Evolutionary conservation across 2,113 vertebrate species (phyloP).

Genomic region (Tretioscincus oriximinensis): DNA sequence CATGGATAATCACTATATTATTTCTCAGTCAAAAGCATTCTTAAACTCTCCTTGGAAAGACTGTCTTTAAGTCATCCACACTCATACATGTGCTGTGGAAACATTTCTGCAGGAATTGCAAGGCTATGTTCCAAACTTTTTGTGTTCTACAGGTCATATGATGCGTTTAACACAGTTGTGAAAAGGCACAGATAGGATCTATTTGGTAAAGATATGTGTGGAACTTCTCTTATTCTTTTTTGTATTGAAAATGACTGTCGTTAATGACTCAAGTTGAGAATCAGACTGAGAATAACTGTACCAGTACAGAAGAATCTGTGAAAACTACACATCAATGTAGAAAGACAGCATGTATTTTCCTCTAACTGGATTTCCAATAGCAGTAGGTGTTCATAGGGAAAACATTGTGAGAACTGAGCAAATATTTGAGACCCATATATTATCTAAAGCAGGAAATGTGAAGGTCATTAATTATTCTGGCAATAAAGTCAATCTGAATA

Average conservation of each 20-base stretch:
- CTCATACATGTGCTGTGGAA: neutral
- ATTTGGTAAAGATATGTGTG: too few relatives aligned
- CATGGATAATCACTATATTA: too few relatives aligned
- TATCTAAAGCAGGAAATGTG: conserved; percentile 17
- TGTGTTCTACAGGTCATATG: neutral
- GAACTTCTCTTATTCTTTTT: neutral
- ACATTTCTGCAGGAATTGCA: neutral
- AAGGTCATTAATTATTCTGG: conserved; percentile 50
- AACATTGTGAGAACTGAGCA: conserved; percentile 19
- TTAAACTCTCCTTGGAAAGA: too few relatives aligned
- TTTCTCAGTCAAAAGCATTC: too few relatives aligned
- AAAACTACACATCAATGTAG: neutral
- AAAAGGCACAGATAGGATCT: neutral
- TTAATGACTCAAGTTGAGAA: neutral
- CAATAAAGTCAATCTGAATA: conserved; percentile 47
- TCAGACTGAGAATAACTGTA: neutral
- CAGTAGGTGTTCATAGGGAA: conserved; percentile 13
- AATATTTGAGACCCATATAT: conserved; percentile 19
- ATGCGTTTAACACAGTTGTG: neutral
- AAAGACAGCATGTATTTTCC: conserved; percentile 17
- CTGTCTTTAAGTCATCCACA: neutral
- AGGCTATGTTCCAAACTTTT: neutral
- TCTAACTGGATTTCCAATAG: conserved; percentile 22
- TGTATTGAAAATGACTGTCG: neutral
- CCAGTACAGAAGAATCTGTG: neutral